Percentiles rank a stretch among this genome's conserved stretches.
These are phyloP conservation scores for Scomberomorus guttatus DNA, from an alignment of 2,797 vertebrate species.

Conservation along the genomic window DNA sequence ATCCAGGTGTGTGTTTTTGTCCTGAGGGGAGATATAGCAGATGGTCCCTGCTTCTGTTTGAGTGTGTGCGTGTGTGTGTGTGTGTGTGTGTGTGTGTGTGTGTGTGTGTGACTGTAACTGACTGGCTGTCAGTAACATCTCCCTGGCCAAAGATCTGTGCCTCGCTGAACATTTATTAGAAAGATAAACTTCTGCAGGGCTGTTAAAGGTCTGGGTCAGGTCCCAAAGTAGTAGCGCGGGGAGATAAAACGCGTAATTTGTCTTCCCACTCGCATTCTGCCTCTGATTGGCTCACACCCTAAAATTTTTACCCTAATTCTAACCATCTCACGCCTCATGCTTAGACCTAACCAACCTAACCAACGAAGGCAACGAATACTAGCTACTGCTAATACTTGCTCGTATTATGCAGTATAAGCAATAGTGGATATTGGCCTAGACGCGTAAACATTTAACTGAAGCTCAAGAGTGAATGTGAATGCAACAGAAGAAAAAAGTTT, in stretches of 20 bases:
- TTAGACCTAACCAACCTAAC: too few species aligned
- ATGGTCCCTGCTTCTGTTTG: constrained; percentile 67
- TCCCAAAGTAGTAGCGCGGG: background rate
- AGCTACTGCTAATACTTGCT: too few species aligned
- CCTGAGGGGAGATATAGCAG: constrained; percentile 69
- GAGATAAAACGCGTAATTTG: background rate
- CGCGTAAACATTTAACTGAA: background rate
- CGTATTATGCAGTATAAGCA: background rate
- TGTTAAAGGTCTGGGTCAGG: constrained; percentile 15
- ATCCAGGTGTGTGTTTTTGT: constrained; percentile 79
- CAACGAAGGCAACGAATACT: too few species aligned
- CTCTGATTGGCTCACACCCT: too few species aligned
- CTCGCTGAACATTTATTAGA: constrained; percentile 29
- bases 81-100: constrained; percentile 35
- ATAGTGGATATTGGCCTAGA: background rate
- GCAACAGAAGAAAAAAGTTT: background rate
- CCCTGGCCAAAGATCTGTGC: constrained; percentile 48
- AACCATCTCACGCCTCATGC: too few species aligned
- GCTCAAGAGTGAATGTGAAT: background rate
- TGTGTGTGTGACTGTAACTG: constrained; percentile 43
- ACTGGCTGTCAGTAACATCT: constrained; percentile 59
- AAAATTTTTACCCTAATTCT: too few species aligned
- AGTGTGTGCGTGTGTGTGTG: constrained; percentile 33
- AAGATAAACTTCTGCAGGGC: constrained; percentile 1
- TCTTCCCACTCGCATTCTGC: too few species aligned